phyloP scores from a whole-genome alignment of 2,797 vertebrate genomes.

The Mycteria americana region DNA sequence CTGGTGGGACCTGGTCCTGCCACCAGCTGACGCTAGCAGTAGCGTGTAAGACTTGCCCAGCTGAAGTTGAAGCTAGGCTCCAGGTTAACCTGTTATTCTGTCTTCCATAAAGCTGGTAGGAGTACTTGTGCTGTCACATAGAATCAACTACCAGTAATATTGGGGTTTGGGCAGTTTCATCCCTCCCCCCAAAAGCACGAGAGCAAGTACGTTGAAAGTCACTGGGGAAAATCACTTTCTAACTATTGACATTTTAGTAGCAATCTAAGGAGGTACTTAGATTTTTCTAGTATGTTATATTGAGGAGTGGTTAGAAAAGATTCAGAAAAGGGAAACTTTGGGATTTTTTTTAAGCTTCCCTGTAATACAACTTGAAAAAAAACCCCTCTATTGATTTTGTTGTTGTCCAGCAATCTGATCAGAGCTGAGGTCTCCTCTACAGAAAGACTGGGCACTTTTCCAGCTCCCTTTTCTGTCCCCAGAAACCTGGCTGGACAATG shows the following conservation, averaged over 20 bases:
- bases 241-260: conserved; percentile 8
- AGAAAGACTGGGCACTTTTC: not conserved
- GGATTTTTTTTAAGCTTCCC: not conserved
- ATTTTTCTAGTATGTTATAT: not conserved
- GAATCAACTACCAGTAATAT: not conserved
- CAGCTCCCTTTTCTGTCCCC: not conserved
- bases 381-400: not conserved
- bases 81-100: not conserved
- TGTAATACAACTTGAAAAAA: not conserved
- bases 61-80: not conserved
- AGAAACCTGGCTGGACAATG: not conserved
- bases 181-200: not conserved
- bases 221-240: conserved; percentile 7
- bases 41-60: accelerated
- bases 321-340: not conserved
- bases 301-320: not conserved
- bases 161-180: not conserved
- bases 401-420: not conserved
- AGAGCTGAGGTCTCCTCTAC: not conserved
- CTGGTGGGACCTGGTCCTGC: not conserved
- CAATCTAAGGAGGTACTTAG: not conserved
- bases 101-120: not conserved
- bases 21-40: not conserved
- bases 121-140: not conserved
- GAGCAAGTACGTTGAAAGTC: not conserved